phyloP scores from a whole-genome alignment of 1,140 invertebrate genomes.

The Drosophila bocqueti region DNA sequence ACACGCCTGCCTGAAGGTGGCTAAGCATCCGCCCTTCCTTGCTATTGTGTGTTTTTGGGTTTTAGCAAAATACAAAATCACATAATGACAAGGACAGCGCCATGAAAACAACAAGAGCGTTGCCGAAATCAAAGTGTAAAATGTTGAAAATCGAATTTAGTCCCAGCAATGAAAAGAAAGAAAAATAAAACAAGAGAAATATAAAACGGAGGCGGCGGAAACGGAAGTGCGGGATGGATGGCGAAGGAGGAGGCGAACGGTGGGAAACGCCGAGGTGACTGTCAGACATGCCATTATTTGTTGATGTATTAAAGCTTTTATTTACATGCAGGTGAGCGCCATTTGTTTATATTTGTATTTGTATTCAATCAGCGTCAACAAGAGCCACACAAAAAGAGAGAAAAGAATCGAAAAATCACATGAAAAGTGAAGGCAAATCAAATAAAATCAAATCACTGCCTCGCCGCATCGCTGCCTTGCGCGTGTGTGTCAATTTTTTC shows the following conservation, averaged over 20 bases:
- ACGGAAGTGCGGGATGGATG: constrained; percentile 45
- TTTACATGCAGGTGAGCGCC: constrained; percentile 73
- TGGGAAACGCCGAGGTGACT: constrained; percentile 29
- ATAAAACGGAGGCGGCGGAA: constrained; percentile 35
- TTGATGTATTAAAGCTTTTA: constrained; percentile 78
- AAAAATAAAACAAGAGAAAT: constrained; percentile 38
- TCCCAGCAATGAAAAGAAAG: constrained; percentile 17
- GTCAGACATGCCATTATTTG: constrained; percentile 77
- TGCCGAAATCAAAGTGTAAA: constrained; percentile 61
- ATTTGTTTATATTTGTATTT: constrained; percentile 79
- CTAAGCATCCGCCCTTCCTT: constrained; percentile 29
- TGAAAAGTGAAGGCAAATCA: constrained; percentile 72
- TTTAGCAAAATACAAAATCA: constrained; percentile 48
- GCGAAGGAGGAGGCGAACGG: background rate
- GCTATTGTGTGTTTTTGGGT: constrained; percentile 50
- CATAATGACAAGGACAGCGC: constrained; percentile 59
- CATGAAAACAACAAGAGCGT: constrained; percentile 19
- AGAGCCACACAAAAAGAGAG: constrained; percentile 36
- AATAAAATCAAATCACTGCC: constrained; percentile 68
- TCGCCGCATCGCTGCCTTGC: constrained; percentile 1
- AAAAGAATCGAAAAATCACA: constrained; percentile 51
- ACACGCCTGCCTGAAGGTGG: constrained; percentile 46
- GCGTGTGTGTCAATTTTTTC: constrained; percentile 27
- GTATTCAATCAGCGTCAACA: constrained; percentile 81
- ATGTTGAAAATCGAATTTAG: constrained; percentile 78